Conservation (phyloP, 2,113 vertebrate species). For the Neofelis nebulosa region DNA sequence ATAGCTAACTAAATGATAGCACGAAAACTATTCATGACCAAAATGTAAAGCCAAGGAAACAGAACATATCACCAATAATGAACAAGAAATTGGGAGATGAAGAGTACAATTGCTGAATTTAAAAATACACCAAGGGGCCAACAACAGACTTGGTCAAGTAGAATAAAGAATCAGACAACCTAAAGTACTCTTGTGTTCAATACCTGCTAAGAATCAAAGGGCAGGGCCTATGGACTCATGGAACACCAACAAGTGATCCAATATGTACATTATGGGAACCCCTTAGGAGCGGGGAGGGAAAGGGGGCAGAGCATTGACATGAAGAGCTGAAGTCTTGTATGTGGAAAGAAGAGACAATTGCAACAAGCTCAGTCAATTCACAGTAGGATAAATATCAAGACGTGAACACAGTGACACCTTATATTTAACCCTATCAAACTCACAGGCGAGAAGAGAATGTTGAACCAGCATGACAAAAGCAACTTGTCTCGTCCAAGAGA, state of each 20-base stretch:
- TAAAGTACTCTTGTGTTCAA: not conserved
- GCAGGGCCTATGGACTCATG: not conserved
- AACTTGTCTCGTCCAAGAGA: no score
- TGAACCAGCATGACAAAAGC: no score
- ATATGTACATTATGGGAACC: not conserved
- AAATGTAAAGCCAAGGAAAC: not conserved
- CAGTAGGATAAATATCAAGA: no score
- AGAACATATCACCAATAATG: not conserved
- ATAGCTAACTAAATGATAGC: not conserved
- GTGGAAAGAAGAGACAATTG: no score
- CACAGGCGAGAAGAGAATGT: no score
- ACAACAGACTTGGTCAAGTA: no score
- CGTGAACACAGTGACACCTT: no score
- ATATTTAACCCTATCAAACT: no score
- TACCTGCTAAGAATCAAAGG: not conserved
- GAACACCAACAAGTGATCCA: not conserved
- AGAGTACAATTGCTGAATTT: not conserved
- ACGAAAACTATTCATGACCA: not conserved
- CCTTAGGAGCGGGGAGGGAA: not conserved
- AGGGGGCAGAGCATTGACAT: no score
- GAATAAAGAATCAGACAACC: not conserved
- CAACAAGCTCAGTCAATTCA: no score
- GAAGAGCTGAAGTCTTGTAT: no score
- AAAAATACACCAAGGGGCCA: not conserved
- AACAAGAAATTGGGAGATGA: not conserved